Conservation (phyloP, 2,113 vertebrate species). For the Stegastes partitus region DNA sequence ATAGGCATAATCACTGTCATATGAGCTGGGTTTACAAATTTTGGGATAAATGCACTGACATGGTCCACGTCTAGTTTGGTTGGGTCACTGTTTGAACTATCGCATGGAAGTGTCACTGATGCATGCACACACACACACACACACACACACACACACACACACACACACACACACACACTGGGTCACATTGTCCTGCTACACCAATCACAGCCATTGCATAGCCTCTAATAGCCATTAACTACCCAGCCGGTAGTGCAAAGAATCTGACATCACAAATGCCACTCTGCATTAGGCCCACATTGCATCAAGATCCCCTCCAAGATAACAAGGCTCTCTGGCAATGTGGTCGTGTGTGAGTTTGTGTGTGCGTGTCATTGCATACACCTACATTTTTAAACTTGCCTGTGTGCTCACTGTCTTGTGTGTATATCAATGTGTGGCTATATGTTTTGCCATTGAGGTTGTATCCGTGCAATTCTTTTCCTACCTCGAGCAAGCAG, state of each 20-base stretch:
- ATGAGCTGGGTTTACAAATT: slow-evolving; percentile 40
- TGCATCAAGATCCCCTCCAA: slow-evolving; percentile 65
- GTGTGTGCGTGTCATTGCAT: background rate
- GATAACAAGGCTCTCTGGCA: slow-evolving; percentile 56
- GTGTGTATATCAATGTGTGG: background rate
- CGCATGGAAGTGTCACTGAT: slow-evolving; percentile 36
- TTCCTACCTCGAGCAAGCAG: background rate
- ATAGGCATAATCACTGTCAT: slow-evolving; percentile 43
- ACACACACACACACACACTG: slow-evolving; percentile 28
- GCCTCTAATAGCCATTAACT: slow-evolving; percentile 80
- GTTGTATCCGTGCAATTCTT: background rate
- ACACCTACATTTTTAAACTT: slow-evolving; percentile 5
- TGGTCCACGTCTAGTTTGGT: slow-evolving; percentile 28
- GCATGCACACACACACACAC: slow-evolving; percentile 29
- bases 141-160: slow-evolving; percentile 11
- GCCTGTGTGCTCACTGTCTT: background rate
- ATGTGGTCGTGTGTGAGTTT: slow-evolving; percentile 10
- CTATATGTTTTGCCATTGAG: slow-evolving; percentile 7
- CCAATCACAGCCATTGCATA: slow-evolving; percentile 60
- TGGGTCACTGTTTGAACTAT: slow-evolving; percentile 34
- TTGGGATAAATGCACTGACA: slow-evolving; percentile 42
- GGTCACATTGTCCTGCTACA: slow-evolving; percentile 65
- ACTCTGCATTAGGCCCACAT: slow-evolving; percentile 72
- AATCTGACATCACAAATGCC: slow-evolving; percentile 82
- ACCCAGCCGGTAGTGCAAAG: slow-evolving; percentile 80